These are phyloP conservation scores for Chloroceryle amazona DNA, from an alignment of 2,797 vertebrate species.

Conservation along the genomic window DNA sequence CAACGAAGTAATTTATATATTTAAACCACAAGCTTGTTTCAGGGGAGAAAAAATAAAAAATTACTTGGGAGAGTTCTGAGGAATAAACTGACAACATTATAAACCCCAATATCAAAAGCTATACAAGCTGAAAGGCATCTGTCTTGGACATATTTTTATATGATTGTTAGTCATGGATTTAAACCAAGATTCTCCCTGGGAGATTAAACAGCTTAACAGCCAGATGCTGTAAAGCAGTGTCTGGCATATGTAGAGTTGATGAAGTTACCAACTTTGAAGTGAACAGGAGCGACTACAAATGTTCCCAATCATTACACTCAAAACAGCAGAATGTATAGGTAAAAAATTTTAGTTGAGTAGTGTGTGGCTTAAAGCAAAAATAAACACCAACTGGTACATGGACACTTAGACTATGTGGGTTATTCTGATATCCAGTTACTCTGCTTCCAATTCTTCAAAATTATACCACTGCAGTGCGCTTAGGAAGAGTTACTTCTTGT, in stretches of 20 bases:
- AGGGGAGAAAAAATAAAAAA: background rate
- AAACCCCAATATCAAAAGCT: background rate
- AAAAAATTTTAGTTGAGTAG: background rate
- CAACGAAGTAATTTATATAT: background rate
- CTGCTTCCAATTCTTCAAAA: background rate
- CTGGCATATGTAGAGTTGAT: slow-evolving; percentile 51
- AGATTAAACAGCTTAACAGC: slow-evolving; percentile 73
- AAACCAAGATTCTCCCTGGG: slow-evolving; percentile 62
- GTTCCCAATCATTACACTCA: slow-evolving; percentile 1
- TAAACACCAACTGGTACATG: background rate
- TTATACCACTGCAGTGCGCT: background rate
- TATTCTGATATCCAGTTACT: background rate
- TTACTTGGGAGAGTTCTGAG: background rate
- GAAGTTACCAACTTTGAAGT: slow-evolving; percentile 63
- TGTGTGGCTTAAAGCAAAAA: background rate
- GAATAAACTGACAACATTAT: background rate
- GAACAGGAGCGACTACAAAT: slow-evolving; percentile 53
- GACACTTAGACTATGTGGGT: background rate
- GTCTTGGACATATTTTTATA: slow-evolving; percentile 60
- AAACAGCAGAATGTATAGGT: slow-evolving; percentile 53
- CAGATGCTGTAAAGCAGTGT: slow-evolving; percentile 68
- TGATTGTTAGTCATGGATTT: slow-evolving; percentile 61
- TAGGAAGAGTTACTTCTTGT: background rate
- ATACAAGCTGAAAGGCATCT: slow-evolving; percentile 54
- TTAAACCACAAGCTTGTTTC: background rate